Base-by-base conservation (phyloP, 2,888 invertebrate species). In the Chesias legatella region DNA sequence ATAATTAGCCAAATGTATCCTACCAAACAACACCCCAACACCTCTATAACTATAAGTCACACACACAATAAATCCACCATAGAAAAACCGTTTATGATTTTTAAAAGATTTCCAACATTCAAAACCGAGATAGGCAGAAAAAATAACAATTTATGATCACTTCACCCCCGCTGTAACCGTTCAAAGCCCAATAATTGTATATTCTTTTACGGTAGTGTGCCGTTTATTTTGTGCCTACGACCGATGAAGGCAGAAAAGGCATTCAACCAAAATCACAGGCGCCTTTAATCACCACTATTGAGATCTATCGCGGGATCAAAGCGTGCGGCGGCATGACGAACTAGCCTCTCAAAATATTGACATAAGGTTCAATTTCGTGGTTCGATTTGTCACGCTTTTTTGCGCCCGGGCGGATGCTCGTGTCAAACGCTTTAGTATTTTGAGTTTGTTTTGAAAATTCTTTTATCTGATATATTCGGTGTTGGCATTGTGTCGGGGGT, bases 391-490 rank as follows among this genome's bases (percentile, higher is more conserved):
- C 72, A 75, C 72, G 73, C 69, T 84, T 84, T 85, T 85, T 86
- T 84, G 79, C 74, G 60, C 59, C 58, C 68, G 65, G 84, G 81
- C 88, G 88, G 88, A 88, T 89, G 88, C 88, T 84, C 86, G 85
- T 85, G 88, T 88, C 88, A 86, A 88, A 82, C 84, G 86, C 84
- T 84, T 86, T 80, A 83, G 83, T 86, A 86, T 85, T 84, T 85
- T 83, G 86, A 88, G 85, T 88, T 88, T 89, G 88, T 88, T 88
- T 88, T 88, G 86, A 88, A 88, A 86, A 88, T 82, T 88, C 88
- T 88, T 89, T 88, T 88, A 86, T 88, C 79, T 84, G 85, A 81
- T 83, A 77, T 82, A 84, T 88, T 88, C 77, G 80, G 71, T 80
- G 79, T 80, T 73, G 69, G 73, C 72, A 80, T 86, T 88, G 85